phyloP scores from a whole-genome alignment of 2,888 invertebrate species.

The Cloeon dipterum region DNA sequence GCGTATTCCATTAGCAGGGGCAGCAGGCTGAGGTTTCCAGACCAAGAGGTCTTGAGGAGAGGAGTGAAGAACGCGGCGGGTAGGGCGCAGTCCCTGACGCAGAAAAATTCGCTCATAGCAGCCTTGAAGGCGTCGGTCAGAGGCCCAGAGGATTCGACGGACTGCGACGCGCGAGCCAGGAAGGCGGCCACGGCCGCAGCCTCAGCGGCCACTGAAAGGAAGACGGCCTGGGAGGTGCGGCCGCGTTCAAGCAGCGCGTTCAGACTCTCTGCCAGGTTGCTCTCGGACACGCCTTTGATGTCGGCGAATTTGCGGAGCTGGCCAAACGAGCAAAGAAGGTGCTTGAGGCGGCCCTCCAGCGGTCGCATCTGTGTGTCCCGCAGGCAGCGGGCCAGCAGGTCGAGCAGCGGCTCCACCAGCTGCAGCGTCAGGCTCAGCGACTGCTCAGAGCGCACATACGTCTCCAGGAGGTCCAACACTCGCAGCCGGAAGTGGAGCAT shows the following conservation, averaged over 20 bases:
- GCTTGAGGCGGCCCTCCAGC: conserved; percentile 33
- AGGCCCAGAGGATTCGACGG: conserved; percentile 13
- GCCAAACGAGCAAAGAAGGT: conserved; percentile 8
- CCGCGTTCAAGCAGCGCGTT: conserved; percentile 37
- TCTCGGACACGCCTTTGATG: conserved; percentile 28
- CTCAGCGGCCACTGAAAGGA: conserved; percentile 39
- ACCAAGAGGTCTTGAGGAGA: conserved; percentile 38
- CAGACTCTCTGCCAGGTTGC: conserved; percentile 15
- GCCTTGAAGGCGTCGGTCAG: conserved; percentile 26
- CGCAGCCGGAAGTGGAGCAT: conserved; percentile 48
- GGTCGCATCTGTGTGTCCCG: conserved; percentile 43
- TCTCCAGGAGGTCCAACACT: conserved; percentile 50
- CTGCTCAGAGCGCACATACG: conserved; percentile 44
- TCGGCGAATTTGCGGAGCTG: conserved; percentile 33
- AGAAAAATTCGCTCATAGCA: conserved; percentile 31
- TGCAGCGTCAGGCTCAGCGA: conserved; percentile 41
- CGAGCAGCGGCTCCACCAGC: conserved; percentile 41
- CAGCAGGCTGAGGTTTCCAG: conserved; percentile 32
- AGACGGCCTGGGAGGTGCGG: conserved; percentile 32
- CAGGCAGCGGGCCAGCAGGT: conserved; percentile 42
- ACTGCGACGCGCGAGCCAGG: conserved; percentile 34
- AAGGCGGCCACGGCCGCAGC: conserved; percentile 38
- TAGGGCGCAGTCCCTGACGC: conserved; percentile 34
- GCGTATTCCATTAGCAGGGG: conserved; percentile 21
- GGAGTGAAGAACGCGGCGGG: conserved; percentile 41